phyloP scores from a whole-genome alignment of 2,113 vertebrate species.

The Callipepla squamata region DNA sequence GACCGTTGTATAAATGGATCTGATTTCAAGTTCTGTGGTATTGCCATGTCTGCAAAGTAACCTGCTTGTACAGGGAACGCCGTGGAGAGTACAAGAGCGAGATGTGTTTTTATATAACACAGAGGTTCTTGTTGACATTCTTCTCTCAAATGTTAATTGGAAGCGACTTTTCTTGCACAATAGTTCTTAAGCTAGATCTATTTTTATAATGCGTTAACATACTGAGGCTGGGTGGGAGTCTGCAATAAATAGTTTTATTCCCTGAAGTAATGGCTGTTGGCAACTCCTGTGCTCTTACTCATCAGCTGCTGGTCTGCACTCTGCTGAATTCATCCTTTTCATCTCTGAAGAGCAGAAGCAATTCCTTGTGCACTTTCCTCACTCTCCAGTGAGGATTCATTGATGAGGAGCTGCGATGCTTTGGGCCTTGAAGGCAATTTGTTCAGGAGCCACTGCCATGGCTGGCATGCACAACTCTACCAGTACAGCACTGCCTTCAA shows the following conservation, averaged over 20 bases:
- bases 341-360: conserved; percentile 2
- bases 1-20: background rate
- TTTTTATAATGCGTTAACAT: conserved; percentile 27
- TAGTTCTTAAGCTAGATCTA: background rate
- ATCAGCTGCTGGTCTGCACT: conserved; percentile 33
- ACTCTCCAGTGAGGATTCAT: background rate
- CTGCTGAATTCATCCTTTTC: background rate
- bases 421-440: background rate
- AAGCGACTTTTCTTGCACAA: background rate
- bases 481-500: background rate
- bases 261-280: background rate
- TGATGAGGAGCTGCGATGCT: background rate
- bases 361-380: background rate
- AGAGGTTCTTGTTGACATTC: background rate
- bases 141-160: background rate
- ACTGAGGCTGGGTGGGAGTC: background rate
- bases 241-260: conserved; percentile 41
- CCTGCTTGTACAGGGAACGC: background rate
- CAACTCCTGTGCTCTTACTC: background rate
- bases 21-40: background rate
- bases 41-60: background rate
- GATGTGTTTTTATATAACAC: background rate
- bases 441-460: background rate
- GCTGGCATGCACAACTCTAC: background rate
- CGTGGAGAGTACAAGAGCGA: background rate